Conservation (phyloP, 2,888 invertebrate genomes). For the Stegana nigrithorax region DNA sequence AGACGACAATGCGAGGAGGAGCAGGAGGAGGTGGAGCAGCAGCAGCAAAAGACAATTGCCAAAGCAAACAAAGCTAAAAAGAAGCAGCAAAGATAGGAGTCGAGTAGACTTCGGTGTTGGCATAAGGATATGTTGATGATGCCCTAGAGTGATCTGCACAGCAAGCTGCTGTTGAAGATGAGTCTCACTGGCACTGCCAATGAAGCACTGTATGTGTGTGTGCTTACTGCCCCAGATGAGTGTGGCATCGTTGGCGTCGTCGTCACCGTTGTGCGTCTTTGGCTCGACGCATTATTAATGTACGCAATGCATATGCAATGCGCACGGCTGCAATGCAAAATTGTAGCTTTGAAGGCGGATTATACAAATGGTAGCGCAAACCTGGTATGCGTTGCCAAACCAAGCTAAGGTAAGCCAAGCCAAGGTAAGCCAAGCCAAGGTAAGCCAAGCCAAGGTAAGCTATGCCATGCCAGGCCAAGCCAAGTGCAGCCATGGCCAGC, state of each 20-base stretch:
- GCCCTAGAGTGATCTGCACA: neutral
- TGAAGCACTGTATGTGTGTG: neutral
- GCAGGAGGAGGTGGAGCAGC: slow-evolving; percentile 17
- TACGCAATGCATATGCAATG: no score
- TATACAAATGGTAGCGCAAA: neutral
- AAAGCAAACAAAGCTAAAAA: neutral
- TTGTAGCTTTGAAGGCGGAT: neutral
- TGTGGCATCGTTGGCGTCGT: no score
- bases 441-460: no score
- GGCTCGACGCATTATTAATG: neutral
- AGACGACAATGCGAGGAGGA: neutral
- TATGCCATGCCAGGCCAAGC: no score
- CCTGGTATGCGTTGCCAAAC: neutral
- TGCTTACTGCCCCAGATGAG: neutral
- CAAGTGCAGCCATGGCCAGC: no score
- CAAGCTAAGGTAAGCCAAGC: no score
- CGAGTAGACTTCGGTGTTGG: neutral
- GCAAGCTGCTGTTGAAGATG: neutral
- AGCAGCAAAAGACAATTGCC: neutral
- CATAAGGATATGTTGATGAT: neutral
- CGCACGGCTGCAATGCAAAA: neutral
- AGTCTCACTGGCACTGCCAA: neutral
- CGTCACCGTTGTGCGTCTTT: neutral
- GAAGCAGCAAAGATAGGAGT: neutral
- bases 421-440: no score